Percentiles rank a stretch among this genome's conserved stretches.
These are phyloP conservation scores for Leucophora obtusa DNA, from an alignment of 2,888 invertebrate species.

Conservation along the genomic window DNA sequence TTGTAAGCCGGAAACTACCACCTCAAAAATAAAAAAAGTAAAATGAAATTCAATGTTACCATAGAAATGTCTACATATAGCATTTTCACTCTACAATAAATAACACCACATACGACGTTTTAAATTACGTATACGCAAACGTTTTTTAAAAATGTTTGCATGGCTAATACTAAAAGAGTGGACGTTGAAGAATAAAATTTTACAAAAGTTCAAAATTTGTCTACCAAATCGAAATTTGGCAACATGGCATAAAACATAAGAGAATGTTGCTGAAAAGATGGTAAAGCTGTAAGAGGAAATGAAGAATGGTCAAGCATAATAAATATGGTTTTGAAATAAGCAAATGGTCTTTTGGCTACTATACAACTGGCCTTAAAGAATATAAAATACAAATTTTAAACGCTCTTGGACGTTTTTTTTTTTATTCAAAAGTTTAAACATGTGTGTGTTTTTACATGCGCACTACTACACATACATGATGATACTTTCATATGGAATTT, in stretches of 20 bases:
- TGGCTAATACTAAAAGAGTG: not conserved
- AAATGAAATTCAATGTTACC: conserved; percentile 19
- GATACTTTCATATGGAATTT: conserved; percentile 10
- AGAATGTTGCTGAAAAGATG: conserved; percentile 51
- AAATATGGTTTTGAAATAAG: conserved; percentile 24
- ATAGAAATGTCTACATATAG: conserved; percentile 30
- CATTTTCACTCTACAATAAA: no score
- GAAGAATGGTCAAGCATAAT: conserved; percentile 62
- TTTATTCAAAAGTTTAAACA: conserved; percentile 19
- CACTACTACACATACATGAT: conserved; percentile 32
- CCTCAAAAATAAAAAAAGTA: not conserved
- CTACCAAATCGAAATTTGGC: conserved; percentile 51
- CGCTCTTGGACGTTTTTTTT: conserved; percentile 10
- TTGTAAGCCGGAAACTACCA: conserved; percentile 42
- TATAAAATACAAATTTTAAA: conserved; percentile 50
- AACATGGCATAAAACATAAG: conserved; percentile 51
- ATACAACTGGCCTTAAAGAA: conserved; percentile 13
- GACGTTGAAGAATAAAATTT: conserved; percentile 11
- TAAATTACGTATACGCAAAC: not conserved
- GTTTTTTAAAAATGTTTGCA: not conserved
- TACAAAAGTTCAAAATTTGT: conserved; percentile 36
- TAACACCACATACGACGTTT: conserved; percentile 25
- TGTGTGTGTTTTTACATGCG: conserved; percentile 59
- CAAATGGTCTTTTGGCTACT: conserved; percentile 9
- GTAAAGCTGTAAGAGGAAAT: conserved; percentile 18